Evolutionary conservation across 2,888 invertebrate genomes (phyloP), one percentile per base, ranked within the genome.

Genomic region (Eupithecia tripunctaria): DNA sequence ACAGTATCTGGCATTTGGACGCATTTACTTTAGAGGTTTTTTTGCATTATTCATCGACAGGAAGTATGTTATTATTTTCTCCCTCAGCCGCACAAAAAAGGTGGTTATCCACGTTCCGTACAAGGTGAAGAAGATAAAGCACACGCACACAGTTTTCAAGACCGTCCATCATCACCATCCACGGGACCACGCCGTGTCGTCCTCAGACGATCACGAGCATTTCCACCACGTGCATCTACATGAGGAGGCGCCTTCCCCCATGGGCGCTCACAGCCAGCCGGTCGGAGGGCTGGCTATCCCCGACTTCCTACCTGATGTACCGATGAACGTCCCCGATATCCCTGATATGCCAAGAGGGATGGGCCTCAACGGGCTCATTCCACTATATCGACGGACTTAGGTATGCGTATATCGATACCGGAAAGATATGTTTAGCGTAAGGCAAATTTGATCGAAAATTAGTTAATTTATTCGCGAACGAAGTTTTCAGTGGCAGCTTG

Each of bases 91-190:
- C 67, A 94, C 94, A 73, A 96, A 96, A 80, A 96, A 96, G 82
- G 96, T 97, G 8, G 95, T 96, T 10, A 96, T 96, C 76, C 96
- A 96, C 83, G 95, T 97, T 25, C 97, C 96, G 0, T 95, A 95
- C 83, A 95, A 95, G 80, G 95, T 96, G 76, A 96, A 96, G 89
- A 96, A 96, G 80, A 94, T 96, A 76, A 96, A 96, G 80, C 96
- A 97, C 84, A 96, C 96, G 0, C 96, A 96, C 85, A 96, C 96
- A 0, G 94, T 97, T n/a, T 96, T 95, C 89, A 96, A 96, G 86
- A 95, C 96, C 0, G 92, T 96, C 56, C 95, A 96, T 65, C 95
- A 95, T 76, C 92, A 95, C 77, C 93, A 95, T 81, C 88, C 88
- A 0, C 88, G 91, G 4, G 88, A 89, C 59, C 89, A 88, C 75